A percentile compares a stretch with the other conserved stretches of the same genome.
Conservation (phyloP, 2,888 invertebrate species). For the Dermolepida albohirtum region DNA sequence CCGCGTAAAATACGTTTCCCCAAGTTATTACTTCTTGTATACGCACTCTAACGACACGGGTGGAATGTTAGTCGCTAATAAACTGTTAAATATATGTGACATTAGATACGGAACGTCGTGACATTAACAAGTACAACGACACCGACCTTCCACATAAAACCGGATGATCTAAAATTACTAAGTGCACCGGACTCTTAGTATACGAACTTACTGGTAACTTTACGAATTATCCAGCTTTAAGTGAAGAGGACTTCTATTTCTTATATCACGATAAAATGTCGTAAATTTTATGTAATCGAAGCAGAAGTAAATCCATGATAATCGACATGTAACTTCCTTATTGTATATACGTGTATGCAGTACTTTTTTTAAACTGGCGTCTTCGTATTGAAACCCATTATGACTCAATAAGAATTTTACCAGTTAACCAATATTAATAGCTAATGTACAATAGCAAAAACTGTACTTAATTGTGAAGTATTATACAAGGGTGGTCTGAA, state of each 20-base stretch:
- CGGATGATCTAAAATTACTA: constrained; percentile 40
- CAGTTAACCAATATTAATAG: too few species aligned
- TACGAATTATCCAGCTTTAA: constrained; percentile 20
- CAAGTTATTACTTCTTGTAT: constrained; percentile 4
- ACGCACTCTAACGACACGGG: not conserved
- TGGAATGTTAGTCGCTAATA: constrained; percentile 26
- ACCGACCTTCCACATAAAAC: constrained; percentile 33
- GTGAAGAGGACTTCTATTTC: too few species aligned
- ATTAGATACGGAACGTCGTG: constrained; percentile 25
- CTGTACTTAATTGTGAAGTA: too few species aligned
- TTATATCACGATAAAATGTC: not conserved
- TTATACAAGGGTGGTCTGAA: too few species aligned
- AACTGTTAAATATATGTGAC: constrained; percentile 38
- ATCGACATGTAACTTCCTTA: too few species aligned
- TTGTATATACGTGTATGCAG: too few species aligned
- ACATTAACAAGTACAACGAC: constrained; percentile 40
- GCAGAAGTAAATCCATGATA: too few species aligned
- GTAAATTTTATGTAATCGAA: constrained; percentile 7
- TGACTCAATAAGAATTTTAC: too few species aligned
- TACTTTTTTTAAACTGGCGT: too few species aligned
- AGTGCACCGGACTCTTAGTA: constrained; percentile 22
- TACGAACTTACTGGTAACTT: constrained; percentile 26
- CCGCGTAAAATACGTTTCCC: not conserved
- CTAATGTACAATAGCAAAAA: too few species aligned
- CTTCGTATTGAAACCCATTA: too few species aligned